Base-by-base conservation (phyloP, 2,888 invertebrate genomes). In the Pedicia rivosa region DNA sequence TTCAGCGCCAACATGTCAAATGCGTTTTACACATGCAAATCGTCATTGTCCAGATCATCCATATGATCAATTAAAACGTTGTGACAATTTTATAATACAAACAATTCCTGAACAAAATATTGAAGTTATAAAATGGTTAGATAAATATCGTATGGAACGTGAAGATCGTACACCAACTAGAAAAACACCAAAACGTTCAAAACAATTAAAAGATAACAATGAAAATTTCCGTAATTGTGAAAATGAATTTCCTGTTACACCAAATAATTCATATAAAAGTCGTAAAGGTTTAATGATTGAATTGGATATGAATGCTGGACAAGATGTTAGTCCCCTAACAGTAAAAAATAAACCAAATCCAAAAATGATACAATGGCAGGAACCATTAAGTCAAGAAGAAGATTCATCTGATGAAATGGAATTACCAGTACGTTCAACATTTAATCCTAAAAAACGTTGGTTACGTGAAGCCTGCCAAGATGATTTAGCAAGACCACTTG, bases 1-100 rank as follows among this genome's bases (percentile, higher is more conserved):
- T 56, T 66, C 72, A 3, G 65, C 62, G 41, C 54, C 62, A 35
- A 71, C 69, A 35, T 81, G 81, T 54, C 62, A 63, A 24, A 73
- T 70, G 54, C 62, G 77, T 42, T 81, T 80, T 51, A 78, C 79
- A 2, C 81, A 81, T 57, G 78, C 80, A 2, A 81, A 81, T 53
- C 62, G 81, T 19, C 78, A 77, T 46, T 81, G 81, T 52, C 69
- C 74, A 1, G 69, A 74, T 42, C 81, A 81, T 59, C 79, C 79
- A 0, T 68, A 68, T 41, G 67, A 69, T 2, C 66, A 67, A 14
- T 54, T 71, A 2, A 62, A 63, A 10, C 55, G 70, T 27, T 62
- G 64, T 27, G 64, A 64, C 57, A 59, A 67, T 39, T 63, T 65
- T 40, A 62, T 65, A 2, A 45, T 66, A 14, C 63, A 64, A 36